Evolutionary conservation across 2,113 vertebrate species (phyloP), one percentile per base, ranked within the genome.

Genomic region (Neoarius graeffei): DNA sequence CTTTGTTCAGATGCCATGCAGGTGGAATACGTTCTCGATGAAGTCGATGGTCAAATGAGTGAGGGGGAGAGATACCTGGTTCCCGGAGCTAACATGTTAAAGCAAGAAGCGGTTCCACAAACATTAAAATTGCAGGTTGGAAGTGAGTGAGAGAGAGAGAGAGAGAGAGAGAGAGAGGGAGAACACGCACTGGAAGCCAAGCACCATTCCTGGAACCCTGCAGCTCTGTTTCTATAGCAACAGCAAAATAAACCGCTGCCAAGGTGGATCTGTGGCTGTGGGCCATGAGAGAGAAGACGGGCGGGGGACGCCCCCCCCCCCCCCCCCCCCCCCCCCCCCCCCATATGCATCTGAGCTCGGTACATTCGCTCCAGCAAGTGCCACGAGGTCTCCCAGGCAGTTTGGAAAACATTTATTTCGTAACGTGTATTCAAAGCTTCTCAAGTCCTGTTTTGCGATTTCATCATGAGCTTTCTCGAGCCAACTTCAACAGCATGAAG

Each of bases 171-270:
- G 42, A 42, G 35, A 2, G 35, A 42, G 42, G 64, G 35, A 52
- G 73, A 62, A 74, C 20, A 81, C 84, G 57, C 54, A 60, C 80
- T 84, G 82, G 81, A 89, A 85, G 85, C 90, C 85, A 48, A 89
- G 83, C 66, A 85, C 88, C 87, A 88, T 91, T 91, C 88, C 89
- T 88, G 89, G 90, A 91, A 88, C 92, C 89, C 89, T 91, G 89
- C 90, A 90, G 91, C 89, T 85, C 86, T 89, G 94, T 96, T 95
- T 92, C 95, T 91, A 95, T 94, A 92, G 93, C 89, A 94, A 94
- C 95, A 89, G 91, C 86, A 91, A 93, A 93, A 94, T 94, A 95
- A 93, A 94, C 93, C 59, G 87, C 92, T 90, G 89, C 92, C 86
- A 87, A 93, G 91, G 89, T 91, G 91, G 89, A 90, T 93, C 88